Base-by-base conservation (phyloP, 1,140 invertebrate species). In the Drosophila arawakana region DNA sequence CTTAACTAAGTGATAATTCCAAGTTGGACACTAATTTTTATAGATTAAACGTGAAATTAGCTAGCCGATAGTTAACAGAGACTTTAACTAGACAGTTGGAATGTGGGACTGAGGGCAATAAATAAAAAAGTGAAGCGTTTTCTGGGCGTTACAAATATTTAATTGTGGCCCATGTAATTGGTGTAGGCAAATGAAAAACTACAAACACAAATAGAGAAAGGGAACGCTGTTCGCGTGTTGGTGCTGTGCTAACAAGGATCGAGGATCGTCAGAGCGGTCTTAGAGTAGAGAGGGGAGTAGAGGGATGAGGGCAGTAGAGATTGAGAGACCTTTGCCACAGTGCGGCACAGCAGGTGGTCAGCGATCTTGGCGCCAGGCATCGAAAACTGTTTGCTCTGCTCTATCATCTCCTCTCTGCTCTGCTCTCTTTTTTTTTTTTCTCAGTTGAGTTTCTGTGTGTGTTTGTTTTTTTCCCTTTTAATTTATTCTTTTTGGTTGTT, bases 121-220 rank as follows among this genome's bases (percentile, higher is more conserved):
- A 61, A 69, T 43, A 44, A 66, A 34, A 37, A 39, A 44, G 43
- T 39, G 35, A 50, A 34, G 9, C 34, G 41, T n/a, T 46, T 47
- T 30, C 37, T 39, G 81, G 90, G 90, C 90, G 89, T 89, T 79
- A 79, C 84, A 86, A 83, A 90, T 91, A 91, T 91, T 90, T 90
- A 89, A 90, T 91, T 86, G 81, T 76, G 80, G 71, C 52, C 83
- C 83, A 80, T 86, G 77, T 88, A 86, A 86, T 86, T 86, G 88
- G 83, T 62, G 65, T 75, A 73, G 73, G 61, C 67, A 82, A 82
- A 82, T 57, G 75, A 67, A 41, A 59, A 37, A 34, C 39, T 13
- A 35, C n/a, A 55, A 57, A 47, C 25, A 67, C 60, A 72, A 71
- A 65, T 41, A 76, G 37, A 67, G 61, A 47, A 30, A 30, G 43